Evolutionary conservation across 2,888 invertebrate species (phyloP).

Genomic region (Aphelenchoides bicaudatus): DNA sequence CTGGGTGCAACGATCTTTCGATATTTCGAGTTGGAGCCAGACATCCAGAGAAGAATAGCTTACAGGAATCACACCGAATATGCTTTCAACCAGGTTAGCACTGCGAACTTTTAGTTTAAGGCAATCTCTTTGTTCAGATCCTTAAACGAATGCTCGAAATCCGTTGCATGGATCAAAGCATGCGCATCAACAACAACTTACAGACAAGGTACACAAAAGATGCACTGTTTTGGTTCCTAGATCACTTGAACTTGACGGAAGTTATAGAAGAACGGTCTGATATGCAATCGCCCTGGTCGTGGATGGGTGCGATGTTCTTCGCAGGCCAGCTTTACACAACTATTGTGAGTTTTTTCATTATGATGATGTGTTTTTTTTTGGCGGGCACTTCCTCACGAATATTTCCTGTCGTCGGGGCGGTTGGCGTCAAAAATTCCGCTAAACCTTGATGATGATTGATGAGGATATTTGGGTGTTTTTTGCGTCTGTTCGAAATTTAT

Average conservation of each 20-base stretch:
- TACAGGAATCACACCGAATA: constrained; percentile 41
- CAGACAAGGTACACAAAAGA: constrained; percentile 49
- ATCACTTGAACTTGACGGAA: constrained; percentile 53
- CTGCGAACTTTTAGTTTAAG: not conserved
- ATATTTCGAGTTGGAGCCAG: constrained; percentile 39
- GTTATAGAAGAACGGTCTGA: constrained; percentile 47
- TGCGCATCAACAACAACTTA: constrained; percentile 19
- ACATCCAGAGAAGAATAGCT: constrained; percentile 24
- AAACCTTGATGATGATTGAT: no score
- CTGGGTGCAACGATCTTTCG: constrained; percentile 52
- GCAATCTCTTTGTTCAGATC: constrained; percentile 28
- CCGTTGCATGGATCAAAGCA: constrained; percentile 37
- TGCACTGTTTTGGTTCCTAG: constrained; percentile 54
- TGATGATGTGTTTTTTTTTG: no score
- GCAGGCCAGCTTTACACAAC: constrained; percentile 59
- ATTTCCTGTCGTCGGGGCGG: no score
- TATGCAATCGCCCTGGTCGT: constrained; percentile 48
- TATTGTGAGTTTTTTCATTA: constrained; percentile 44
- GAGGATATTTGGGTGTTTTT: no score
- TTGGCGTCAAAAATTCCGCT: no score
- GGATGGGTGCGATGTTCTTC: constrained; percentile 55
- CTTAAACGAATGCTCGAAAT: constrained; percentile 50
- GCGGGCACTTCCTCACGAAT: no score
- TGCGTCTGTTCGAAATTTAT: no score
- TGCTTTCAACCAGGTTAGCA: constrained; percentile 45